phyloP scores from a whole-genome alignment of 1,140 invertebrate genomes.

The Bilobella aurantiaca region DNA sequence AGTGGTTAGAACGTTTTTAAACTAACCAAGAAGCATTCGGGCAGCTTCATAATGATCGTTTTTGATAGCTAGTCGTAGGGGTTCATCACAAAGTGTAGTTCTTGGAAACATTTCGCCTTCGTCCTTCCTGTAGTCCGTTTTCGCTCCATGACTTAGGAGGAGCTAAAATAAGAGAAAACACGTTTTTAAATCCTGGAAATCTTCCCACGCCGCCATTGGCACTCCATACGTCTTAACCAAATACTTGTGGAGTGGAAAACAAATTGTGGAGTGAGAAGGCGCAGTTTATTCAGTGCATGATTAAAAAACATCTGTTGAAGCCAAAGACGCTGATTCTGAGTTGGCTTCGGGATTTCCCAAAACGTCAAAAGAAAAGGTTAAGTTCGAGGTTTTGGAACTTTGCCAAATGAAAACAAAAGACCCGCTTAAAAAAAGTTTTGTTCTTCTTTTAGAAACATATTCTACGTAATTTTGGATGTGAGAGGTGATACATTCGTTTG shows the following conservation, averaged over 20 bases:
- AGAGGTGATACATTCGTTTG: not conserved
- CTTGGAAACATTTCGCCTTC: slow-evolving; percentile 43
- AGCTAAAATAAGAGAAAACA: slow-evolving; percentile 44
- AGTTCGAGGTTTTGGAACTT: not conserved
- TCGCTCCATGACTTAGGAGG: slow-evolving; percentile 64
- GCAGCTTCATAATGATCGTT: slow-evolving; percentile 71
- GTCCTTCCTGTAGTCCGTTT: slow-evolving; percentile 61
- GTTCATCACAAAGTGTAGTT: slow-evolving; percentile 67
- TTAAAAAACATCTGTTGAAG: not conserved
- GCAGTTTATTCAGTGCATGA: not conserved
- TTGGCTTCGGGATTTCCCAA: not conserved
- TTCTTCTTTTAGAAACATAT: too few relatives aligned
- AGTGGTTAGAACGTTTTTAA: not conserved
- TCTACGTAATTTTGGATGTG: not conserved
- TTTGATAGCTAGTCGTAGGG: slow-evolving; percentile 66
- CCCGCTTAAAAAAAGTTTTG: not conserved
- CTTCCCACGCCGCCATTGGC: too few relatives aligned
- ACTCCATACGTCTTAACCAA: too few relatives aligned
- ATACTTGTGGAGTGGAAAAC: too few relatives aligned
- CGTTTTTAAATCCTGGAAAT: too few relatives aligned
- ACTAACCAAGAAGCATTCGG: slow-evolving; percentile 39
- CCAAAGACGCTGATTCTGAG: too few relatives aligned
- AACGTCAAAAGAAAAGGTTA: not conserved
- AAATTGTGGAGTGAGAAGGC: too few relatives aligned
- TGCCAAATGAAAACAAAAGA: not conserved